Base-by-base conservation (phyloP, 2,888 invertebrate species). In the Dryomyza anilis region DNA sequence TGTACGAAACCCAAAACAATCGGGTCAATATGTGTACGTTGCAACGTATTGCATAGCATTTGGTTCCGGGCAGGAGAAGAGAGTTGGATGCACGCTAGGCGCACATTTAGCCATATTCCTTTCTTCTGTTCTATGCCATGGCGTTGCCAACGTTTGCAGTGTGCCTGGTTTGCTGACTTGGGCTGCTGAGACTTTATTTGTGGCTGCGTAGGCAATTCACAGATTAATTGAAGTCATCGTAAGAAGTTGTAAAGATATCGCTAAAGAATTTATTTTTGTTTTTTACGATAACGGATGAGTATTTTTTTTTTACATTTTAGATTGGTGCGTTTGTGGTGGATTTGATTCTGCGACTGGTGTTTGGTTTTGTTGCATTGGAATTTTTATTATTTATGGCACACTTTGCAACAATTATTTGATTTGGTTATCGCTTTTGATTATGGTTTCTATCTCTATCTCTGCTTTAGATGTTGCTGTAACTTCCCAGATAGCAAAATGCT, bases 211-310 rank as follows among this genome's bases (percentile, higher is more conserved):
- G 65, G 65, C 63, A 63, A 62, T 60, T 61, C 57, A 33, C 63
- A 56, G 65, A 67, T 65, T 67, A 67, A 67, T 67, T 65, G 67
- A 65, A 67, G 65, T 63, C 67, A 65, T 67, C 65, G 63, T 50
- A 67, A 59, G 65, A 62, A 57, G 56, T 61, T 57, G 67, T 57
- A 65, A 67, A 65, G 65, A 63, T 65, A 65, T 67, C 64, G 59
- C 56, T 50, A 23, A 52, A 46, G 55, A 57, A 60, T 63, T 56
- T 56, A 25, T 45, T 55, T 60, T 55, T 53, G 36, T 43, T 16
- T 19, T 60, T 52, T 46, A 39, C 45, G 50, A 58, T 64, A 58
- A 58, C 52, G 64, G 43, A 36, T 50, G 55, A 56, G 48, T 36
- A 56, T 45, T 63, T 33, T 53, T 30, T 61, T 27, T n/a, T n/a